Base-by-base conservation (phyloP, 1,140 invertebrate species). In the Aphelinus certus region DNA sequence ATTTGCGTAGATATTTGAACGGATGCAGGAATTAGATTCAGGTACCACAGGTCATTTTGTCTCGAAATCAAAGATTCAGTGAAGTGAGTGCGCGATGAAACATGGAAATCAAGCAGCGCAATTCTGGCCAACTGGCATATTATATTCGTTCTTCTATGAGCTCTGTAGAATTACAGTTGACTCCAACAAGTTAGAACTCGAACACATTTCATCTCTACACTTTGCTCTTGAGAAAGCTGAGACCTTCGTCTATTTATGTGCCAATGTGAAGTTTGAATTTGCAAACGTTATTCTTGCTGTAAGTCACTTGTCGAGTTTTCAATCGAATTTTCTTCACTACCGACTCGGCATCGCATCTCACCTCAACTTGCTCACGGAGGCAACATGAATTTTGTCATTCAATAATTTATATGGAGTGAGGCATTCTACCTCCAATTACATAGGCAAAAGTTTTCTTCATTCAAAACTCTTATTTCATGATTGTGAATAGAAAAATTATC, bases 241-340 rank as follows among this genome's bases (percentile, higher is more conserved):
- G 42, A 62, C 62, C 55, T 70, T 26, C 9, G 7, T 43, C 64
- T 66, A 26, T 66, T n/a, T 45, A 42, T 43, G 7, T 4, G 57
- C 4, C 47, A 43, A 71, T 55, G 43, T 53, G 45, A 7, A 60
- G 45, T 58, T 58, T 71, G 62, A 75, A 75, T 64, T 75, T 64
- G 60, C n/a, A 57, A 75, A 3, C 49, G 49, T 26, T 57, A 53
- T 43, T 48, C 60, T 7, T 10, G 69, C 69, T 45, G 45, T 57
- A 76, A 71, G 63, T 71, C 71, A 76, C 64, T 76, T 67, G 69
- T 47, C 69, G 66, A 76, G 55, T 71, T 76, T 70, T 64, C 26
- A 71, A 76, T 71, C 51, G 68, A 71, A 71, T 76, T 71, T 71
- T 62, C 69, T 62, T 53, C 53, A 9, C 51, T 43, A 68, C 72